Evolutionary conservation across 1,140 invertebrate species (phyloP).

Genomic region (Lasaia peninsularis): DNA sequence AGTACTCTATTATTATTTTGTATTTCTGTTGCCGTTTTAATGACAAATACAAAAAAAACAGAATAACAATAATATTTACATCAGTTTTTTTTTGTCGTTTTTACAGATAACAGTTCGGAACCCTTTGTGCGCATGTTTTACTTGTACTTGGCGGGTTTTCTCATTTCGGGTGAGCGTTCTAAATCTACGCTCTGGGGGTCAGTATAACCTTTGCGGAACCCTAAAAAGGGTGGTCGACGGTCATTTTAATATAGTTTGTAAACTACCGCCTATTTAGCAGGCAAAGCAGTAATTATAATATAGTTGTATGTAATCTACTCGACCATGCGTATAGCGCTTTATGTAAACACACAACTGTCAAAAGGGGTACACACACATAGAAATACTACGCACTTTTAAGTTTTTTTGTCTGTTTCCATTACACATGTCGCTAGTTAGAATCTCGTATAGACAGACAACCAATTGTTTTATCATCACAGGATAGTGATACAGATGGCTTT

Average conservation of each 20-base stretch:
- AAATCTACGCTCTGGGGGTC: background rate
- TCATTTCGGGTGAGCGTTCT: no score
- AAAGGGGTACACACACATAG: slow-evolving; percentile 7
- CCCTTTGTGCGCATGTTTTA: no score
- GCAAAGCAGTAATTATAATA: slow-evolving; percentile 1
- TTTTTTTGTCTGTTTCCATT: slow-evolving; percentile 4
- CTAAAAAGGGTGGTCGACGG: background rate
- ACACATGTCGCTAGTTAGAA: background rate
- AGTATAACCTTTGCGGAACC: background rate
- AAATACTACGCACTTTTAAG: slow-evolving; percentile 7
- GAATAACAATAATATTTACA: no score
- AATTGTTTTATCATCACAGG: no score
- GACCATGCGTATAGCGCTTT: slow-evolving; percentile 2
- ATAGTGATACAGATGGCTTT: no score
- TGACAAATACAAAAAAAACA: no score
- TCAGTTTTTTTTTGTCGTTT: no score
- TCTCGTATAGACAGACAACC: no score
- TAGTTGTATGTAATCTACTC: slow-evolving; percentile 5
- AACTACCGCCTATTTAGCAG: slow-evolving; percentile 5
- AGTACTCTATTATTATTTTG: no score
- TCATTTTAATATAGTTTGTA: slow-evolving; percentile 1
- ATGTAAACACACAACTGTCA: slow-evolving; percentile 2
- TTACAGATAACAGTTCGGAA: no score
- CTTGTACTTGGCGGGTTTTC: no score
- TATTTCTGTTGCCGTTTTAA: no score